These are phyloP conservation scores for Novumbra hubbsi DNA, from an alignment of 2,797 vertebrate species.

Conservation along the genomic window DNA sequence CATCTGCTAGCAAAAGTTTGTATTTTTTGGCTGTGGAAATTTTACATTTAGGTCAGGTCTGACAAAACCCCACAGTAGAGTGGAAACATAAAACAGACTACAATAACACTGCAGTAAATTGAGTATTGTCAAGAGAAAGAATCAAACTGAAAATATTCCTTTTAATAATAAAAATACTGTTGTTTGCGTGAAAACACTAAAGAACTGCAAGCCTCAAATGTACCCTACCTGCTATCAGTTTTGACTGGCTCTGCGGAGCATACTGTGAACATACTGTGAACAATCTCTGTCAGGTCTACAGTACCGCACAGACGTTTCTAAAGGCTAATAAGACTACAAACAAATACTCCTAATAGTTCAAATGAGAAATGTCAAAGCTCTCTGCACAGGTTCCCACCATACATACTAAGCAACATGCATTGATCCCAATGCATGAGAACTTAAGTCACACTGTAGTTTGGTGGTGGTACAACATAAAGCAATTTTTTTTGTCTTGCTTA, in stretches of 20 bases:
- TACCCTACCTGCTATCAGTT: neutral
- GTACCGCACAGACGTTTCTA: neutral
- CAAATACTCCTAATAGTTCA: neutral
- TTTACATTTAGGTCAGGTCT: conserved; percentile 58
- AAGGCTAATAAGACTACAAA: neutral
- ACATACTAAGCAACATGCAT: too few relatives aligned
- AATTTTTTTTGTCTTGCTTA: too few relatives aligned
- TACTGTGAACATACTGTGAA: neutral
- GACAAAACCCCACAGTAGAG: conserved; percentile 52
- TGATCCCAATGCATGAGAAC: too few relatives aligned
- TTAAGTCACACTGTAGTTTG: too few relatives aligned
- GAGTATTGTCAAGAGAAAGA: conserved; percentile 43
- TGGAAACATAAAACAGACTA: conserved; percentile 21
- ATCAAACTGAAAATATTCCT: conserved; percentile 45
- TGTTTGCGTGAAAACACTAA: neutral
- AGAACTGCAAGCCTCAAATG: neutral
- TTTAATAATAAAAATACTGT: neutral
- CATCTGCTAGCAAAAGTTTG: conserved; percentile 43
- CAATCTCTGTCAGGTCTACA: neutral
- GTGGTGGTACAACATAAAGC: too few relatives aligned
- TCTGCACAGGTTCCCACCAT: neutral
- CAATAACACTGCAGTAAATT: conserved; percentile 42
- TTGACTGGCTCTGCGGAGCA: neutral
- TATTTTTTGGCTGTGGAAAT: conserved; percentile 51
- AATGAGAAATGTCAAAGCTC: neutral